Conservation (phyloP, 2,888 invertebrate species). For the Empis livida region DNA sequence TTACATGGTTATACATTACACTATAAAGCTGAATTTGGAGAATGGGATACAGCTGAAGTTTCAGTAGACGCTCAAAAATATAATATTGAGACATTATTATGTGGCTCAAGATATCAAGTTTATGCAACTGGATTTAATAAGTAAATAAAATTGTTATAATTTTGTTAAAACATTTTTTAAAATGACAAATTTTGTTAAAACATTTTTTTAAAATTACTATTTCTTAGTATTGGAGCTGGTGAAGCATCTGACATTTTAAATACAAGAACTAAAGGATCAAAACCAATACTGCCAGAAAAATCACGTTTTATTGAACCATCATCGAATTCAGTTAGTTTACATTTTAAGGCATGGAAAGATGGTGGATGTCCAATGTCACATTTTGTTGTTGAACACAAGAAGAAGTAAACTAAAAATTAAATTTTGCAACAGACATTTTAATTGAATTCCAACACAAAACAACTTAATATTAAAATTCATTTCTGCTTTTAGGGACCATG, state of each 20-base stretch:
- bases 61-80: slow-evolving; percentile 67
- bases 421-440: slow-evolving; percentile 12
- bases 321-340: slow-evolving; percentile 83
- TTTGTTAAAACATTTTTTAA: too few relatives aligned
- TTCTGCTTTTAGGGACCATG: slow-evolving; percentile 47
- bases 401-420: slow-evolving; percentile 47
- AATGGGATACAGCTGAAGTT: slow-evolving; percentile 81
- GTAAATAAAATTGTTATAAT: slow-evolving; percentile 39
- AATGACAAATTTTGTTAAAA: neutral
- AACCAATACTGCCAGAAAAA: slow-evolving; percentile 84
- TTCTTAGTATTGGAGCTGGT: slow-evolving; percentile 73
- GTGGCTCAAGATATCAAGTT: slow-evolving; percentile 87
- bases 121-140: slow-evolving; percentile 87
- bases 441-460: slow-evolving; percentile 1
- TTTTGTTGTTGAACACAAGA: slow-evolving; percentile 89
- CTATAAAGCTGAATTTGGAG: slow-evolving; percentile 89
- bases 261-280: slow-evolving; percentile 83
- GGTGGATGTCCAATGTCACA: slow-evolving; percentile 92
- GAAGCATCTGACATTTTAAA: slow-evolving; percentile 81
- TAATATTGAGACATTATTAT: slow-evolving; percentile 75
- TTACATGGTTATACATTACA: slow-evolving; percentile 84
- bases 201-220: slow-evolving; percentile 1
- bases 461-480: slow-evolving; percentile 5
- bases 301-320: slow-evolving; percentile 84
- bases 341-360: slow-evolving; percentile 86